phyloP scores from a whole-genome alignment of 1,140 invertebrate genomes.

The Geopemphigus sp. region DNA sequence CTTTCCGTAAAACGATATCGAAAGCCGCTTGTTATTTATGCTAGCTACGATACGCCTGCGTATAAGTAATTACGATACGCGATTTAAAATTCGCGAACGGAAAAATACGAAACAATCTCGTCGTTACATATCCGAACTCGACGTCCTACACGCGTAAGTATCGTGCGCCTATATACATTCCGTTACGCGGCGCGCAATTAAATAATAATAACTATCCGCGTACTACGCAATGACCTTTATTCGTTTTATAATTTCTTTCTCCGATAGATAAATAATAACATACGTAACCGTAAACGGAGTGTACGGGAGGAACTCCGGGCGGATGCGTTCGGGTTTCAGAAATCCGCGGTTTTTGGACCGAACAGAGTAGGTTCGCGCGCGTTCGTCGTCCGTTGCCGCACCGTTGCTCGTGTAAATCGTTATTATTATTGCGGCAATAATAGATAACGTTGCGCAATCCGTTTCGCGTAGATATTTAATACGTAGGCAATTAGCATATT shows the following conservation, averaged over 20 bases:
- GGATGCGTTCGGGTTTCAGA: background rate
- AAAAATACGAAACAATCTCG: too few relatives aligned
- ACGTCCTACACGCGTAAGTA: too few relatives aligned
- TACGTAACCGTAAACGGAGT: too few relatives aligned
- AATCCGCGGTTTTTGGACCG: background rate
- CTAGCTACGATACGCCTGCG: too few relatives aligned
- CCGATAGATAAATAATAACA: background rate
- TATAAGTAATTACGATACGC: too few relatives aligned
- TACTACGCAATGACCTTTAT: background rate
- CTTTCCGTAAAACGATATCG: too few relatives aligned
- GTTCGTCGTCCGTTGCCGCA: background rate
- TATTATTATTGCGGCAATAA: background rate
- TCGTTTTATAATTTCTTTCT: background rate
- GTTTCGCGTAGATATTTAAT: background rate
- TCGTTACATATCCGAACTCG: too few relatives aligned
- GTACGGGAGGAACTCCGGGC: constrained; percentile 4
- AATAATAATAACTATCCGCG: background rate
- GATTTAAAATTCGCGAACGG: too few relatives aligned
- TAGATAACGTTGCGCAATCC: background rate
- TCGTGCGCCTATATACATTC: too few relatives aligned
- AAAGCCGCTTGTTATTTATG: too few relatives aligned
- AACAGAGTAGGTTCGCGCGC: too few relatives aligned
- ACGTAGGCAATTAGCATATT: too few relatives aligned
- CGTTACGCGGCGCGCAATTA: background rate
- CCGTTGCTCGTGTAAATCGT: background rate